These are phyloP conservation scores for Seriola aureovittata DNA, from an alignment of 2,113 vertebrate genomes.

Conservation along the genomic window DNA sequence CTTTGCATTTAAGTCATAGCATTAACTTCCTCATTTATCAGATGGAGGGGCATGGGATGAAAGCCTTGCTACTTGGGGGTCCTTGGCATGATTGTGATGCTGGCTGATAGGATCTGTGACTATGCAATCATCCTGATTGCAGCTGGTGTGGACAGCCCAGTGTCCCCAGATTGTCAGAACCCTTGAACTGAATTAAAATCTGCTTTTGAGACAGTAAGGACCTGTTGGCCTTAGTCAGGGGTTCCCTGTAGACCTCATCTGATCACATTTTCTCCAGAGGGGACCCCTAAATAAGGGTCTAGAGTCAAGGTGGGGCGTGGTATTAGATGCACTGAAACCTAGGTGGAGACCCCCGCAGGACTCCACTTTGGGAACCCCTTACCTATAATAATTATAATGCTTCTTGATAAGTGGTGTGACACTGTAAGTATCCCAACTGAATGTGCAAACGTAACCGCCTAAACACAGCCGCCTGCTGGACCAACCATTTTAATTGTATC, in stretches of 20 bases:
- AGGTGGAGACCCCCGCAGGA: background rate
- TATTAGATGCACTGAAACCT: background rate
- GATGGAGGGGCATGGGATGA: background rate
- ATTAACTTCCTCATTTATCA: conserved; percentile 23
- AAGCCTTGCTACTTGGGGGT: background rate
- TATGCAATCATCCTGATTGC: conserved; percentile 24
- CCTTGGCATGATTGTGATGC: conserved; percentile 7
- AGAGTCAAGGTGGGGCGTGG: background rate
- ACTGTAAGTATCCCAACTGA: background rate
- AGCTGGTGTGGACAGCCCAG: background rate
- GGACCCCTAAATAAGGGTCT: background rate
- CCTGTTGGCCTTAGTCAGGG: conserved; percentile 8
- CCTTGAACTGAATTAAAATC: background rate
- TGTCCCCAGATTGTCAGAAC: conserved; percentile 12
- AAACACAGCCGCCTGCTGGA: conserved; percentile 1
- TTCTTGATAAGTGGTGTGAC: background rate
- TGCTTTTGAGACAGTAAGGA: background rate
- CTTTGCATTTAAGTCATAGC: background rate
- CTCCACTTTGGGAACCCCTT: background rate
- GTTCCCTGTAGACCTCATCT: background rate
- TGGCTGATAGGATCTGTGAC: conserved; percentile 7
- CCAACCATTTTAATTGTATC: conserved; percentile 40
- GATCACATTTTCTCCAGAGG: background rate
- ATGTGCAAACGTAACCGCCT: conserved; percentile 2
- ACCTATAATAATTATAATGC: background rate